Percentiles rank a stretch among this genome's conserved stretches.
Conservation (phyloP, 2,113 vertebrate genomes). For the Gymnorhina tibicen region DNA sequence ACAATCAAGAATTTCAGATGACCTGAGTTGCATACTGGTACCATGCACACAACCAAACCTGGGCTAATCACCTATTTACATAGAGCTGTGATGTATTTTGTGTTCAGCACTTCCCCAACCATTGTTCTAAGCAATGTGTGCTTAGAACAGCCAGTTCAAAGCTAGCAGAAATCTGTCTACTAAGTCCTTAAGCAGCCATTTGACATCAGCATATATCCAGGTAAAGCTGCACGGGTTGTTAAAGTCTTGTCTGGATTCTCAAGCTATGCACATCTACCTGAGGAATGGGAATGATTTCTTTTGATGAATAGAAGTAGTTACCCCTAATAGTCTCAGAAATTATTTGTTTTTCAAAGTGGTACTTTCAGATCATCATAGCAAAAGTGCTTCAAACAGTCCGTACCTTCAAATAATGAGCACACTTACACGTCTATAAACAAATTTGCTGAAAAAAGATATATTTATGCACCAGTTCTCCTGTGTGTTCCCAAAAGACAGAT, state of each 20-base stretch:
- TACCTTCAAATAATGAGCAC: not conserved
- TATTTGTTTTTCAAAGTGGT: not conserved
- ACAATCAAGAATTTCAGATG: not conserved
- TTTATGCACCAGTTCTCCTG: not conserved
- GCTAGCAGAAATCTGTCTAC: not conserved
- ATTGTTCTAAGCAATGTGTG: rapidly evolving
- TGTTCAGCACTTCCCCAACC: not conserved
- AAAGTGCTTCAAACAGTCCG: not conserved
- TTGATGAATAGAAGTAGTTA: not conserved
- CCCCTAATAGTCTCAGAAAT: not conserved
- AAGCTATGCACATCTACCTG: not conserved
- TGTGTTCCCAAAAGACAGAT: not conserved
- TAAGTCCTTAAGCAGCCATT: not conserved
- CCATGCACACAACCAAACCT: too few species aligned
- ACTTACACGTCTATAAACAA: not conserved
- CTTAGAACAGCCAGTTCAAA: not conserved
- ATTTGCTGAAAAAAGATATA: not conserved
- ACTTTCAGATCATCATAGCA: not conserved
- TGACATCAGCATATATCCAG: not conserved
- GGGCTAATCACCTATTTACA: not conserved
- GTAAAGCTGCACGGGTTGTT: not conserved
- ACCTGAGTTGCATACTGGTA: not conserved
- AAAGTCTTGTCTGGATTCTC: not conserved
- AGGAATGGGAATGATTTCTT: not conserved
- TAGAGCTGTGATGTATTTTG: not conserved